Evolutionary conservation across 1,140 invertebrate genomes (phyloP).

Genomic region (Drosophila carrolli): DNA sequence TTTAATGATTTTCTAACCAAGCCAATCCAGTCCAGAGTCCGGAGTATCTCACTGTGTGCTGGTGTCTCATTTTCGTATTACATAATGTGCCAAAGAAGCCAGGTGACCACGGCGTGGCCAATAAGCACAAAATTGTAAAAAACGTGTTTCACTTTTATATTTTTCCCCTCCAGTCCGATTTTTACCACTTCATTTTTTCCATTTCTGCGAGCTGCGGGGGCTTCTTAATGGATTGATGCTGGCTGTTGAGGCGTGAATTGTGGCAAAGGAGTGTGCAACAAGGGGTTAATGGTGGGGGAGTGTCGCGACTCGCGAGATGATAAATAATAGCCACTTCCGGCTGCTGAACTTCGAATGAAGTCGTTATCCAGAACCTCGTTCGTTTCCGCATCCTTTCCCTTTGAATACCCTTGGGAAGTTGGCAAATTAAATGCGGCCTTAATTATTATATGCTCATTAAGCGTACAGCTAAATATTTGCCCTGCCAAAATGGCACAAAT

Average conservation of each 20-base stretch:
- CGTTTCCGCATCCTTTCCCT: slow-evolving; percentile 52
- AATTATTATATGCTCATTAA: slow-evolving; percentile 83
- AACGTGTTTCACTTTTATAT: slow-evolving; percentile 67
- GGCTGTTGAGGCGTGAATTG: slow-evolving; percentile 47
- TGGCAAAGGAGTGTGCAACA: slow-evolving; percentile 39
- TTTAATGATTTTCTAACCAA: slow-evolving; percentile 73
- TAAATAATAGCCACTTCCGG: slow-evolving; percentile 31
- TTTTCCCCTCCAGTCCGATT: slow-evolving; percentile 12
- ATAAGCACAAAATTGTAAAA: slow-evolving; percentile 75
- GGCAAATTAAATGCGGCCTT: slow-evolving; percentile 71
- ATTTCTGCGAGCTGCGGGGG: slow-evolving; percentile 17
- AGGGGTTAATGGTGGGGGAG: slow-evolving; percentile 45
- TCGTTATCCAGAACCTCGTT: slow-evolving; percentile 27
- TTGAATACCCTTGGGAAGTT: slow-evolving; percentile 48
- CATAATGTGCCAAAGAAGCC: slow-evolving; percentile 77
- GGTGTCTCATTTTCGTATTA: slow-evolving; percentile 55
- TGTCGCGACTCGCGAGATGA: slow-evolving; percentile 11
- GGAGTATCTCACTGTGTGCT: neutral
- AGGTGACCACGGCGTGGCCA: slow-evolving; percentile 65
- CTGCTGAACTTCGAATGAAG: slow-evolving; percentile 38
- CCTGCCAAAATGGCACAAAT: slow-evolving; percentile 52
- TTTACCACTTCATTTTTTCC: slow-evolving; percentile 11
- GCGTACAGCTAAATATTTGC: slow-evolving; percentile 47
- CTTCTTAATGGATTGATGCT: slow-evolving; percentile 70
- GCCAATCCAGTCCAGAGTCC: slow-evolving; percentile 30